Evolutionary conservation across 2,888 invertebrate species (phyloP).

Genomic region (Mechanitis messenoides): DNA sequence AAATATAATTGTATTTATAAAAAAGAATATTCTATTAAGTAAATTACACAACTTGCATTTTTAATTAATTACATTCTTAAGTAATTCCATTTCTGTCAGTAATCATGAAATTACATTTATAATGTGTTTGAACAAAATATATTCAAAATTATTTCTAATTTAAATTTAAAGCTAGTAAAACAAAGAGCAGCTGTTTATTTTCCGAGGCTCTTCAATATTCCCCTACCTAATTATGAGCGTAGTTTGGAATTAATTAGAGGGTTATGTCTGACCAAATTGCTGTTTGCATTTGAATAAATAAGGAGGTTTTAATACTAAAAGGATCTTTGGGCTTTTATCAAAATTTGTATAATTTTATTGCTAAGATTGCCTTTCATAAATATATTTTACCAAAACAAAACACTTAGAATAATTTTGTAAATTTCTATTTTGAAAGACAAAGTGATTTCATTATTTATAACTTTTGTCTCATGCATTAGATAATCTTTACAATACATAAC

Average conservation of each 20-base stretch:
- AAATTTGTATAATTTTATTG: conserved; percentile 4
- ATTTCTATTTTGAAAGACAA: no score
- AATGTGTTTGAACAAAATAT: no score
- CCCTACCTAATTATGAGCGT: conserved; percentile 17
- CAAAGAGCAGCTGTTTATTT: conserved; percentile 13
- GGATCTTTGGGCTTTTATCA: neutral
- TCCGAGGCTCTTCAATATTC: conserved; percentile 14
- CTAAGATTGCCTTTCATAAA: neutral
- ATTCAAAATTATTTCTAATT: neutral
- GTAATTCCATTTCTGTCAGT: neutral
- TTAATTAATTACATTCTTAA: no score
- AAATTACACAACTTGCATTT: no score
- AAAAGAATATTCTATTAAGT: no score
- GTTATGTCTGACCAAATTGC: conserved; percentile 19
- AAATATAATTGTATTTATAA: no score
- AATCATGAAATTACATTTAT: neutral
- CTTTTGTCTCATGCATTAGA: no score
- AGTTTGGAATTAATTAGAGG: conserved; percentile 17
- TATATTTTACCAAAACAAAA: neutral
- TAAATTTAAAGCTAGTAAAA: conserved; percentile 7
- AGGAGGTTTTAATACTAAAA: conserved; percentile 6
- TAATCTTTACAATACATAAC: no score
- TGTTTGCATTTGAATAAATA: conserved; percentile 12
- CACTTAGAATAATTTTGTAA: no score
- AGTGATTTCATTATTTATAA: no score